Base-by-base conservation (phyloP, 53 echinoderm and acorn worm genomes). In the Zoroaster sp. region DNA sequence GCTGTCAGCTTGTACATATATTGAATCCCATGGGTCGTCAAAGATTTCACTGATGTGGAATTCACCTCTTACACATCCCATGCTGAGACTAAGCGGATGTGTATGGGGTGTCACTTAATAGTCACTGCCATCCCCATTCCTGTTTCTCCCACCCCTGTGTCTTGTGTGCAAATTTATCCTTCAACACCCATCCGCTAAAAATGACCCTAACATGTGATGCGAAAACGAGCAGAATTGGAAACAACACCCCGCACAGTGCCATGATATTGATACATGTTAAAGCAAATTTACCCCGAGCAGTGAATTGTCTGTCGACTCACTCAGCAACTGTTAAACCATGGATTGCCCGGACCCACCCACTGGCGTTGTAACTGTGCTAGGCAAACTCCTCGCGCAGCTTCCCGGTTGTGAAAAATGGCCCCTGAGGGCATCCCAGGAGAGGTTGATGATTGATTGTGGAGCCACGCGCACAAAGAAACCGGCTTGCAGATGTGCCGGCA, bases 371-470 rank as follows among this genome's bases (percentile, higher is more conserved):
- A 79, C 55, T 36, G 79, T 79, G 79, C 79, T 40, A 79, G 79
- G 63, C 79, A 55, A 79, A 79, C 59, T 63, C 79, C 32, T 49
- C 36, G 65, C 65, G 66, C 81, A 31, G 81, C 81, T 65, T 49
- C 81, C 66, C 66, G 66, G 41, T 67, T 82, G 82, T 82, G 82
- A 82, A 82, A 82, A 67, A 66, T 82, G 40, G 82, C 82, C 82
- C 78, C 65, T 36, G 23, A 43, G 82, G 33, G 31, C 17, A 12
- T 82, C 67, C 68, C 68, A 0, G 8, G 67, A 42, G 82, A 82
- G 1, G 5, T 9, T 6, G 66, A 82, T 82, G 82, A 82, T 82
- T 82, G 82, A 82, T 82, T 41, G 82, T 67, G 82, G 66, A 67
- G 82, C 68, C 82, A 68, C 66, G 14, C 40, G 66, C 82, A 67